Percentiles rank a stretch among this genome's conserved stretches.
phyloP scores from a whole-genome alignment of 2,113 vertebrate genomes.

The Butastur rufipennis region DNA sequence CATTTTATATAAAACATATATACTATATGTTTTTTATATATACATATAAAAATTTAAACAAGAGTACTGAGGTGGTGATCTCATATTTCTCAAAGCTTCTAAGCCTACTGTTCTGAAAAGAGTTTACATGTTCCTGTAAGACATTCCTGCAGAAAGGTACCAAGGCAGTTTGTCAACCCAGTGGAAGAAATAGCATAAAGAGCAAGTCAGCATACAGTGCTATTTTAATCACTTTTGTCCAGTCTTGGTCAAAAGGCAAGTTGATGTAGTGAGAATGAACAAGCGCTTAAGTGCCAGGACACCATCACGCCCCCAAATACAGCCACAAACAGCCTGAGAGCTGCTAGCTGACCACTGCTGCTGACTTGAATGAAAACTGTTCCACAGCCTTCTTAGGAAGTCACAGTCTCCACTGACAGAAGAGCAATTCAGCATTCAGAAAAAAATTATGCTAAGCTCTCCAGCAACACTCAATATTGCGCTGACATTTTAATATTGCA shows the following conservation, averaged over 20 bases:
- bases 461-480: not conserved
- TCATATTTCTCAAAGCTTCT: not conserved
- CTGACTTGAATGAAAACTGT: not conserved
- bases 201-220: not conserved
- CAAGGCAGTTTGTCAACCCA: not conserved
- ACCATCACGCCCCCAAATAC: not conserved
- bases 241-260: not conserved
- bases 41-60: not conserved
- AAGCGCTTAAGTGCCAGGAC: not conserved
- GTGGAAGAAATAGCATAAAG: not conserved
- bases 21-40: too few relatives aligned
- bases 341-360: not conserved
- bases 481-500: constrained; percentile 6
- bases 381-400: not conserved
- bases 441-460: not conserved
- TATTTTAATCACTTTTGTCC: not conserved
- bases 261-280: not conserved
- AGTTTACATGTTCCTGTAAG: not conserved
- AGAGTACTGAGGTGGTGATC: not conserved
- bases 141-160: not conserved
- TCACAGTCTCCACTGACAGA: not conserved
- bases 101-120: not conserved
- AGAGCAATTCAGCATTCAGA: not conserved
- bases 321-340: not conserved
- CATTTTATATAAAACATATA: not conserved